Evolutionary conservation across 2,797 vertebrate genomes (phyloP).

Genomic region (Mallotus villosus): DNA sequence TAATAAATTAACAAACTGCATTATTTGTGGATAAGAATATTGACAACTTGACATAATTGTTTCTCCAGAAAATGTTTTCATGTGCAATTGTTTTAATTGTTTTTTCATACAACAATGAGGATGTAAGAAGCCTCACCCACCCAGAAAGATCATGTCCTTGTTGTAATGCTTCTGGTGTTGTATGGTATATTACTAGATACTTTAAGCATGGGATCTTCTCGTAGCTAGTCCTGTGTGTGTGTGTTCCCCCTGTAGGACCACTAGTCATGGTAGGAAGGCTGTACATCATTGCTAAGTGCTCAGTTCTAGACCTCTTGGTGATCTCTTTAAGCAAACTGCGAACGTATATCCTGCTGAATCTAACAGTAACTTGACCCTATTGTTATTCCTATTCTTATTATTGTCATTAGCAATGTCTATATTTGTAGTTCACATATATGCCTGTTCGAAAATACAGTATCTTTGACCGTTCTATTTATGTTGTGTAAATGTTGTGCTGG

Average conservation of each 20-base stretch:
- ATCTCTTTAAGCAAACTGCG: slow-evolving; percentile 73
- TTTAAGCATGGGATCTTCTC: slow-evolving; percentile 79
- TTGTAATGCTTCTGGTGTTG: slow-evolving; percentile 78
- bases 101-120: slow-evolving; percentile 63
- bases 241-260: slow-evolving; percentile 65
- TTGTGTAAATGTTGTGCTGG: slow-evolving; percentile 93
- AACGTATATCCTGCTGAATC: slow-evolving; percentile 82
- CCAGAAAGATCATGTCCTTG: slow-evolving; percentile 61
- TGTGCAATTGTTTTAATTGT: slow-evolving; percentile 7
- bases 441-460: slow-evolving; percentile 82
- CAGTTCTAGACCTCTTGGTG: slow-evolving; percentile 78
- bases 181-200: slow-evolving; percentile 75
- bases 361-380: slow-evolving; percentile 80
- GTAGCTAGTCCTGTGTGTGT: slow-evolving; percentile 77
- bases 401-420: slow-evolving; percentile 79
- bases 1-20: slow-evolving; percentile 36
- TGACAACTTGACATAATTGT: background rate
- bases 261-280: slow-evolving; percentile 78
- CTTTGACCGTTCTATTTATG: slow-evolving; percentile 83
- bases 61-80: background rate
- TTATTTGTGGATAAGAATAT: background rate
- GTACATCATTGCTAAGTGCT: slow-evolving; percentile 81
- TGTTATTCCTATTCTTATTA: slow-evolving; percentile 39
- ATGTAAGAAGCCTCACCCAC: slow-evolving; percentile 27
- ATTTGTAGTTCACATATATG: slow-evolving; percentile 87